Evolutionary conservation across 2,888 invertebrate genomes (phyloP).

Genomic region (Meteorus cinctellus): DNA sequence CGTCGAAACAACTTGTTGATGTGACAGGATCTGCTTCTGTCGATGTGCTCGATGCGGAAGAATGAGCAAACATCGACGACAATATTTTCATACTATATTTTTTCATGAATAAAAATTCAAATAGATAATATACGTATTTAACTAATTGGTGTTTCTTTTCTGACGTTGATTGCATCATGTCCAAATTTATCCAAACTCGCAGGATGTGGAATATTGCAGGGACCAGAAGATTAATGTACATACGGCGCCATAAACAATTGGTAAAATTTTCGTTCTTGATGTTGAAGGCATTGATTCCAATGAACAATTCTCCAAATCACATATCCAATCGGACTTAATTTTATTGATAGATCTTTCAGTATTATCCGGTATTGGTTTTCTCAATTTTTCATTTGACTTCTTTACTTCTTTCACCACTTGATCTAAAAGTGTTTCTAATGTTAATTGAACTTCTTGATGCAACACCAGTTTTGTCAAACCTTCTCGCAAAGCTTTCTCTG

Average conservation of each 20-base stretch:
- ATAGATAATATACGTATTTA: slow-evolving; percentile 6
- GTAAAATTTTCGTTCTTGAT: slow-evolving; percentile 38
- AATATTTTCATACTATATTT: slow-evolving; percentile 10
- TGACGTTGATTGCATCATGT: slow-evolving; percentile 17
- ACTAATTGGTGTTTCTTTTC: slow-evolving; percentile 29
- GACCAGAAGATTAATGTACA: slow-evolving; percentile 60
- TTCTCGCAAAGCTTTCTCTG: slow-evolving; percentile 13
- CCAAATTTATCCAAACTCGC: slow-evolving; percentile 49
- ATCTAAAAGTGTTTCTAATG: slow-evolving; percentile 27
- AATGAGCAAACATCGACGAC: slow-evolving; percentile 42
- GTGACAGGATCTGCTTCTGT: slow-evolving; percentile 80
- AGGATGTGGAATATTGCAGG: slow-evolving; percentile 58
- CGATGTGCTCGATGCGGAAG: slow-evolving; percentile 74
- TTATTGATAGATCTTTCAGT: not conserved
- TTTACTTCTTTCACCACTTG: slow-evolving; percentile 11
- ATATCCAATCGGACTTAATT: not conserved
- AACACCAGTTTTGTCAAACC: not conserved
- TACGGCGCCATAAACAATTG: slow-evolving; percentile 56
- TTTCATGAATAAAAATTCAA: slow-evolving; percentile 9
- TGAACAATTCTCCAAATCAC: not conserved
- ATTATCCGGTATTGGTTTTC: not conserved
- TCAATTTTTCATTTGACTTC: not conserved
- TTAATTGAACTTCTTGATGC: slow-evolving; percentile 23
- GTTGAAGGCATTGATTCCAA: not conserved
- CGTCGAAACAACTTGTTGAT: slow-evolving; percentile 81